phyloP scores from a whole-genome alignment of 1,140 invertebrate genomes.

The Drosophila cardini region DNA sequence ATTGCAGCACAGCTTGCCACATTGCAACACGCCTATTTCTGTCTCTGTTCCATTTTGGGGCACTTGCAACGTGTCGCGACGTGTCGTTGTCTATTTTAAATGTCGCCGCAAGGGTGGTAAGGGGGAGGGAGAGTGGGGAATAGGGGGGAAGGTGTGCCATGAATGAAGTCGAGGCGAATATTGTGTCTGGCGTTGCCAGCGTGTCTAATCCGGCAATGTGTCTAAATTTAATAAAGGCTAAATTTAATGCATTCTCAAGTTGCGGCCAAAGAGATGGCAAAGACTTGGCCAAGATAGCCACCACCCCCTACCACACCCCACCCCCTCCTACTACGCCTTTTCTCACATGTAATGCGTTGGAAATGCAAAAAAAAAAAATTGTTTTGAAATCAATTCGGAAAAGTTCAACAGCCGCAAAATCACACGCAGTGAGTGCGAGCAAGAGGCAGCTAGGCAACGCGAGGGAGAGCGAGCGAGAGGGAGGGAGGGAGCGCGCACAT shows the following conservation, averaged over 20 bases:
- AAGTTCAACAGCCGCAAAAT: constrained; percentile 71
- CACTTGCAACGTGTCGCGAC: background rate
- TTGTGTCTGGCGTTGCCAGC: constrained; percentile 7
- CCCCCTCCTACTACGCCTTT: background rate
- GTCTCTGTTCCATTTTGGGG: constrained; percentile 2
- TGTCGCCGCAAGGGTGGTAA: constrained; percentile 37
- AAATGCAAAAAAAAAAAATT: constrained; percentile 46
- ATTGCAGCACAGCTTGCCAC: constrained; percentile 10
- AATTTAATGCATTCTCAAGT: constrained; percentile 66
- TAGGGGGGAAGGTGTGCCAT: constrained; percentile 46
- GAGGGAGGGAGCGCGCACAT: background rate
- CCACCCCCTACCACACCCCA: background rate
- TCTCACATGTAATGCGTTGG: background rate
- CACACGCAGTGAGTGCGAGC: constrained; percentile 9
- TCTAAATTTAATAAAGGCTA: constrained; percentile 39
- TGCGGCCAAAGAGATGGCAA: constrained; percentile 6
- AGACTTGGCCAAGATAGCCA: too few relatives aligned
- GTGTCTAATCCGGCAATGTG: constrained; percentile 21
- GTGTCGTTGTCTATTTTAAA: constrained; percentile 61
- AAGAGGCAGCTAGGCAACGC: background rate
- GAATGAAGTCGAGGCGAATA: constrained; percentile 51
- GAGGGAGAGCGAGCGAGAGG: background rate
- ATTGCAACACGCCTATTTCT: constrained; percentile 15
- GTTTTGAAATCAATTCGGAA: constrained; percentile 58
- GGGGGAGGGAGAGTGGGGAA: background rate